phyloP scores from a whole-genome alignment of 2,113 vertebrate species.

The Eurypyga helias region DNA sequence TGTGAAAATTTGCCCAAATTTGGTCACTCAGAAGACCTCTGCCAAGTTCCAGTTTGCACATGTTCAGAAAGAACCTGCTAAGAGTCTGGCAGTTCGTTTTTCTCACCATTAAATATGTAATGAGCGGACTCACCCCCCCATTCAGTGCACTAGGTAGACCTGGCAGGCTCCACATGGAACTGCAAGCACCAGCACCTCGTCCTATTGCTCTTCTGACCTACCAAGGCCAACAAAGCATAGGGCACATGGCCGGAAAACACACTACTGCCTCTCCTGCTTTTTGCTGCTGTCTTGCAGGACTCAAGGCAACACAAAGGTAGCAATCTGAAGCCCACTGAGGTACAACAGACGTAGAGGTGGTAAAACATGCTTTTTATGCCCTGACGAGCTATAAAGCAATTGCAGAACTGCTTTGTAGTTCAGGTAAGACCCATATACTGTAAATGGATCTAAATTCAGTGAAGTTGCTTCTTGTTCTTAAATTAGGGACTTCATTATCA shows the following conservation, averaged over 20 bases:
- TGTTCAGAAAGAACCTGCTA: background rate
- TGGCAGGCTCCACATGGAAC: background rate
- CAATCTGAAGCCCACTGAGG: background rate
- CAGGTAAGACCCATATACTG: background rate
- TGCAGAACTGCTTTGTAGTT: background rate
- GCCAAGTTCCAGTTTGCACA: background rate
- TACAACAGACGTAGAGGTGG: background rate
- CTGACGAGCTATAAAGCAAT: background rate
- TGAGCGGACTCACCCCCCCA: background rate
- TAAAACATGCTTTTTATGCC: background rate
- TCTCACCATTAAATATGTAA: background rate
- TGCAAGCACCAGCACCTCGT: accelerated
- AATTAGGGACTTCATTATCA: background rate
- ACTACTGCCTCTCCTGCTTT: background rate
- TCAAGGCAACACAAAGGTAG: background rate
- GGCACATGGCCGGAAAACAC: background rate
- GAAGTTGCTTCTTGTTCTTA: background rate
- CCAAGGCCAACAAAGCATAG: background rate
- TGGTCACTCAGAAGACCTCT: background rate
- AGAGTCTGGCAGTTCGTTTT: background rate
- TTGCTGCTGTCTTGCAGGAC: background rate
- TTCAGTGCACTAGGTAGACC: background rate
- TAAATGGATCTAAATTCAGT: background rate
- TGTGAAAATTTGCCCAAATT: constrained; percentile 27
- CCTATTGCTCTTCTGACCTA: background rate